Conservation (phyloP, 1,140 invertebrate genomes). For the Leptopilina boulardi region DNA sequence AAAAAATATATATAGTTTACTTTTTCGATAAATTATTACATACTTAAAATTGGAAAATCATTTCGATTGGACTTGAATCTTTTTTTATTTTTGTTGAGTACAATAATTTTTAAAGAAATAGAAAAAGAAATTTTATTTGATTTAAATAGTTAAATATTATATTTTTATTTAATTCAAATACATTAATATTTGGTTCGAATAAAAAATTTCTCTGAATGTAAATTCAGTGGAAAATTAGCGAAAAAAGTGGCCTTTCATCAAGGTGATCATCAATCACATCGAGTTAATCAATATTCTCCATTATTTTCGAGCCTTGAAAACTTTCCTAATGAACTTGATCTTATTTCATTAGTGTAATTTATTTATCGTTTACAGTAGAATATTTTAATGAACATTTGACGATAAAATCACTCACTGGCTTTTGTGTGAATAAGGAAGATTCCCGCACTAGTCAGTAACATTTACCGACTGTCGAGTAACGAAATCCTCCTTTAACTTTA, state of each 20-base stretch:
- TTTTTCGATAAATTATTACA: too few species aligned
- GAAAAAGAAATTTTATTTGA: too few species aligned
- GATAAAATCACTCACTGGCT: slow-evolving; percentile 1
- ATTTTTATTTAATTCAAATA: too few species aligned
- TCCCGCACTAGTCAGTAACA: neutral
- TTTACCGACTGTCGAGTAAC: slow-evolving; percentile 13
- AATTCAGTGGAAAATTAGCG: too few species aligned
- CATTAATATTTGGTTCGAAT: too few species aligned
- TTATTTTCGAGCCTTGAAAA: neutral
- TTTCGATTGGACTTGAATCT: too few species aligned
- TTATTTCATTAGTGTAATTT: neutral
- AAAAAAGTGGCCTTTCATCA: neutral
- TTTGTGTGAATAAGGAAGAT: slow-evolving; percentile 5
- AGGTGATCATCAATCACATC: neutral
- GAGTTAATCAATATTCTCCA: slow-evolving; percentile 3
- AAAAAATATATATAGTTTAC: too few species aligned
- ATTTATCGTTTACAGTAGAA: neutral
- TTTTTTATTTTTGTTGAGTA: too few species aligned
- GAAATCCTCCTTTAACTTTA: neutral
- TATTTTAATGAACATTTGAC: neutral
- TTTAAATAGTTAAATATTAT: too few species aligned
- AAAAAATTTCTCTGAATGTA: too few species aligned
- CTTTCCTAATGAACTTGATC: neutral
- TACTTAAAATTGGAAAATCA: too few species aligned
- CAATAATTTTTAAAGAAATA: too few species aligned